phyloP scores from a whole-genome alignment of 1,140 invertebrate genomes.

The Bombus soroeensis region DNA sequence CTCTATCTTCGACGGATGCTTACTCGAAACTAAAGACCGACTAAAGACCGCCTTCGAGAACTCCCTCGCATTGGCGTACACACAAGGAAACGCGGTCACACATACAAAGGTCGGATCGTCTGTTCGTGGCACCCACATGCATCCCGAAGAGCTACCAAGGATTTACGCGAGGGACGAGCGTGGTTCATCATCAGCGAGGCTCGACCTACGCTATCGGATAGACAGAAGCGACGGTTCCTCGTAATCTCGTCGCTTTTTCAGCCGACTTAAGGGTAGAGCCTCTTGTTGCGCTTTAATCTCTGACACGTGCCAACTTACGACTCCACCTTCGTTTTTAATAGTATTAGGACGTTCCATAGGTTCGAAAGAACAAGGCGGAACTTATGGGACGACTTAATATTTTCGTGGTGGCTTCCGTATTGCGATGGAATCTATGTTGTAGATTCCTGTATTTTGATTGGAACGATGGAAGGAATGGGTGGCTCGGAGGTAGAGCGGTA shows the following conservation, averaged over 20 bases:
- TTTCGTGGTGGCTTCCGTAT: no score
- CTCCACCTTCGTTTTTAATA: constrained; percentile 22
- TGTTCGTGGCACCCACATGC: constrained; percentile 11
- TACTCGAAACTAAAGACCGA: constrained; percentile 61
- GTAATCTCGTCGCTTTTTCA: constrained; percentile 51
- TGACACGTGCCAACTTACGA: constrained; percentile 35
- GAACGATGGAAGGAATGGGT: no score
- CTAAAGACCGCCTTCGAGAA: constrained; percentile 64
- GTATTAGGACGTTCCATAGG: neutral
- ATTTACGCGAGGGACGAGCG: constrained; percentile 57
- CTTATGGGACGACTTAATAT: no score
- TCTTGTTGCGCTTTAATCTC: constrained; percentile 48
- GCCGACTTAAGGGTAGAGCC: constrained; percentile 34
- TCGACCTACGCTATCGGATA: constrained; percentile 60
- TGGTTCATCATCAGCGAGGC: constrained; percentile 57
- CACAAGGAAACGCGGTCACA: constrained; percentile 36
- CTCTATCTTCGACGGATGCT: constrained; percentile 64
- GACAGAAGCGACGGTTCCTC: constrained; percentile 25
- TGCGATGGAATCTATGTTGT: no score
- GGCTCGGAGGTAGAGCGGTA: no score
- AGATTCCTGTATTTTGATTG: no score
- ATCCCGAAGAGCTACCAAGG: constrained; percentile 24
- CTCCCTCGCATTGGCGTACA: constrained; percentile 65
- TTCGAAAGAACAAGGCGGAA: neutral
- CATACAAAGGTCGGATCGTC: neutral